These are phyloP conservation scores for Myotis myotis DNA, from an alignment of 2,797 vertebrate species.

Conservation along the genomic window DNA sequence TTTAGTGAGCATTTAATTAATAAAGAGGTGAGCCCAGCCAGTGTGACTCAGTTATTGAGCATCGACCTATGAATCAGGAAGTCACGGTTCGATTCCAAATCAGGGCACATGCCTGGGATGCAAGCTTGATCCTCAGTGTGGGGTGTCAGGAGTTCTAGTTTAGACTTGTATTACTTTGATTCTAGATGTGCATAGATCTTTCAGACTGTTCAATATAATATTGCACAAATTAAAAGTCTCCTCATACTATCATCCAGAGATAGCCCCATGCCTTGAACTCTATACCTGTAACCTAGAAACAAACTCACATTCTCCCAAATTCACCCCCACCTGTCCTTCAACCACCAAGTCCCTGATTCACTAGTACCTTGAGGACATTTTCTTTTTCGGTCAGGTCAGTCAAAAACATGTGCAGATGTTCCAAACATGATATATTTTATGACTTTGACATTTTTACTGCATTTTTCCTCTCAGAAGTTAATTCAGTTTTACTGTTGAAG, in stretches of 20 bases:
- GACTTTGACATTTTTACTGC: conserved; percentile 73
- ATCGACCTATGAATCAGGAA: too few species aligned
- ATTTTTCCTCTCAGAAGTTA: conserved; percentile 69
- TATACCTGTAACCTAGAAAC: background rate
- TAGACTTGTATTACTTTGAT: background rate
- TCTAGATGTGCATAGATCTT: background rate
- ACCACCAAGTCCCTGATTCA: background rate
- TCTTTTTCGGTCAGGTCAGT: conserved; percentile 62
- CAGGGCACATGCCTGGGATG: too few species aligned
- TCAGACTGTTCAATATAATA: background rate
- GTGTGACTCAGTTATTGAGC: too few species aligned
- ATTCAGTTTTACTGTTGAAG: conserved; percentile 73
- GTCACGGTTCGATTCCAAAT: too few species aligned
- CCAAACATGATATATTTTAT: conserved; percentile 71
- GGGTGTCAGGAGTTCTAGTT: background rate
- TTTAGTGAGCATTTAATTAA: background rate
- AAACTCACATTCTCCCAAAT: background rate
- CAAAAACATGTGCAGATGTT: conserved; percentile 69
- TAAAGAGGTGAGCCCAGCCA: background rate
- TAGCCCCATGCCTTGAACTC: background rate
- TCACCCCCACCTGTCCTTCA: conserved; percentile 41
- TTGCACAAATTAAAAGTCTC: background rate
- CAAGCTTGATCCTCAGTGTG: too few species aligned
- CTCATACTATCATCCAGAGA: background rate
- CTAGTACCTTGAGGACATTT: conserved; percentile 47